Evolutionary conservation across 2,113 vertebrate genomes (phyloP).

Genomic region (Nothocercus julius): DNA sequence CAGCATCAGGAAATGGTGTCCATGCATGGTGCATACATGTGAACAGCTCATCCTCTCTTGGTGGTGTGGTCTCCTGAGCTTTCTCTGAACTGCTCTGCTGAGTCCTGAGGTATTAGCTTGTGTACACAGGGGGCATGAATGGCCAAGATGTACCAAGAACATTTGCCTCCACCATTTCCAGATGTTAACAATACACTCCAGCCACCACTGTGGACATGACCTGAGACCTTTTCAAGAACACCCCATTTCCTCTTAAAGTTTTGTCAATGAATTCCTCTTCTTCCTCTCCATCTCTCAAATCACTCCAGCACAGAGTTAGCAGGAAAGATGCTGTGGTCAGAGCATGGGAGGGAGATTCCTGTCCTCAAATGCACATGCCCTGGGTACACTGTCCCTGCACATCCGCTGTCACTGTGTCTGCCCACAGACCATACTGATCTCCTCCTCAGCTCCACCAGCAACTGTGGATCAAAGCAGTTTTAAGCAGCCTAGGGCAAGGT

Average conservation of each 20-base stretch:
- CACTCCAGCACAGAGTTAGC: background rate
- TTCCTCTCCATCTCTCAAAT: background rate
- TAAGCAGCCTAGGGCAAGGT: slow-evolving; percentile 61
- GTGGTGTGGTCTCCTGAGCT: background rate
- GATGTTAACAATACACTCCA: background rate
- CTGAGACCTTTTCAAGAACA: background rate
- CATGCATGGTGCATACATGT: no score
- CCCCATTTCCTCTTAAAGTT: background rate
- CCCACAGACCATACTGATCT: background rate
- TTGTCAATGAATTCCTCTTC: rapidly evolving
- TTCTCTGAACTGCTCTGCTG: background rate
- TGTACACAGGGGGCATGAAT: background rate
- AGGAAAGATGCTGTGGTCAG: background rate
- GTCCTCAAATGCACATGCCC: background rate
- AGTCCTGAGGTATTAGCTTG: rapidly evolving
- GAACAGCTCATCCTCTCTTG: background rate
- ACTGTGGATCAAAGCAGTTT: slow-evolving; percentile 52
- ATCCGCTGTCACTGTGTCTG: background rate
- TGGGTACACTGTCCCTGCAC: background rate
- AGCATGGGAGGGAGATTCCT: background rate
- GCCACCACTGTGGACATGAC: rapidly evolving
- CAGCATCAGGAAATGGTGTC: background rate
- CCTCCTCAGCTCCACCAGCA: background rate
- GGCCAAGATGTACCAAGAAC: background rate
- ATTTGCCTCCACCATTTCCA: background rate